These are phyloP conservation scores for Poeciliopsis turneri DNA, from an alignment of 2,797 vertebrate species.

Conservation along the genomic window DNA sequence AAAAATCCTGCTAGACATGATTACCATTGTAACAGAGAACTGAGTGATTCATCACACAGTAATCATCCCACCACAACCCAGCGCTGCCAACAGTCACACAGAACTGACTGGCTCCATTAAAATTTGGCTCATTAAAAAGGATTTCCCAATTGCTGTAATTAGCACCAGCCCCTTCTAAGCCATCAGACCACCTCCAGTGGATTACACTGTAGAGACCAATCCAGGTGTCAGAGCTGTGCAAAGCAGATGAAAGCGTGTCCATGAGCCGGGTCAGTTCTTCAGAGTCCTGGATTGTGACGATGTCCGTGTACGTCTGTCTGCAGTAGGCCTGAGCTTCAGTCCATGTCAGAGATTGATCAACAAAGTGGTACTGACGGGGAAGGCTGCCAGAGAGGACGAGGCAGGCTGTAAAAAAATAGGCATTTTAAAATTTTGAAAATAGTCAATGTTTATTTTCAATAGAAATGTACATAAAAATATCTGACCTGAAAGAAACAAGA, in stretches of 20 bases:
- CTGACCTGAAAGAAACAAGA: slow-evolving; percentile 31
- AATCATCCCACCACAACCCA: neutral
- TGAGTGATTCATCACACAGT: rapidly evolving
- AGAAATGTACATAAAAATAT: neutral
- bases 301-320: neutral
- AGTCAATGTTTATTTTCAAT: neutral
- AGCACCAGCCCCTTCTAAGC: neutral
- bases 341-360: neutral
- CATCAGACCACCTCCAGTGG: slow-evolving; percentile 11
- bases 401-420: neutral
- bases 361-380: neutral
- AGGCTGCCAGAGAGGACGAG: neutral
- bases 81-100: neutral
- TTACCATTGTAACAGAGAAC: neutral
- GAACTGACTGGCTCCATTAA: neutral
- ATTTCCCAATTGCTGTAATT: neutral
- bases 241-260: neutral
- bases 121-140: neutral
- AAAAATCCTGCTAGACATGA: neutral
- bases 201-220: slow-evolving; percentile 3
- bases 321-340: slow-evolving; percentile 10
- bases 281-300: slow-evolving; percentile 3
- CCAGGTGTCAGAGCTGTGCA: neutral
- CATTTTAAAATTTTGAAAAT: neutral
- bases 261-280: neutral